These are phyloP conservation scores for Corythornis cristatus DNA, from an alignment of 2,113 vertebrate genomes.

Conservation along the genomic window DNA sequence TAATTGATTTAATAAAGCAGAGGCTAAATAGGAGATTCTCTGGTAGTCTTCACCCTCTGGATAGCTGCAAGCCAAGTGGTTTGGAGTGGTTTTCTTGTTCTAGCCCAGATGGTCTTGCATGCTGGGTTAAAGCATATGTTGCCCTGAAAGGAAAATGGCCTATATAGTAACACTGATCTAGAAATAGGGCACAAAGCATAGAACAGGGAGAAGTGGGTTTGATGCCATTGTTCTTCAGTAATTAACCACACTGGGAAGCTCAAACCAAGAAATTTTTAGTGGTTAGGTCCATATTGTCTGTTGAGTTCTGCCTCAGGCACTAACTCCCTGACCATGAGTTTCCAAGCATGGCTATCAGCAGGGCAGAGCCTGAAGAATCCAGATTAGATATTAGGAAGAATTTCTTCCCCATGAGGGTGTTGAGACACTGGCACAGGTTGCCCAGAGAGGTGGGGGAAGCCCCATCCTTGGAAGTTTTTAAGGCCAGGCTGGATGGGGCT, in stretches of 20 bases:
- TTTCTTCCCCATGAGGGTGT: too few species aligned
- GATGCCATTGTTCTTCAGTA: background rate
- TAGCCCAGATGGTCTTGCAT: background rate
- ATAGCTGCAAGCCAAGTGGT: background rate
- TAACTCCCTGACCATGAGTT: background rate
- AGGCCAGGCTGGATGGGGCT: too few species aligned
- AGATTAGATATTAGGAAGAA: too few species aligned
- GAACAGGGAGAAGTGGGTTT: background rate
- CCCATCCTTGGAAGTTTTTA: too few species aligned
- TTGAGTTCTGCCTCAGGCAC: background rate
- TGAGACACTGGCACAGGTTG: too few species aligned
- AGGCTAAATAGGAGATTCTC: background rate
- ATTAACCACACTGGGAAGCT: background rate
- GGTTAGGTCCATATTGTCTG: background rate
- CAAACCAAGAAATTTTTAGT: background rate
- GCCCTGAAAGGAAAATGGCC: background rate
- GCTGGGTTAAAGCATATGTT: background rate
- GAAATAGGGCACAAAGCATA: background rate
- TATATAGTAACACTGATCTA: background rate
- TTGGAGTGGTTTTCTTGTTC: background rate
- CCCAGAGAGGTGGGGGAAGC: too few species aligned
- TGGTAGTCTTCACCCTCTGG: background rate
- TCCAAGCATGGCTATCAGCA: background rate
- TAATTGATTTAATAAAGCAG: background rate
- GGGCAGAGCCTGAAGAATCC: background rate